Percentiles rank a stretch among this genome's conserved stretches.
Conservation (phyloP, 2,113 vertebrate species). For the Erpornis zantholeuca region DNA sequence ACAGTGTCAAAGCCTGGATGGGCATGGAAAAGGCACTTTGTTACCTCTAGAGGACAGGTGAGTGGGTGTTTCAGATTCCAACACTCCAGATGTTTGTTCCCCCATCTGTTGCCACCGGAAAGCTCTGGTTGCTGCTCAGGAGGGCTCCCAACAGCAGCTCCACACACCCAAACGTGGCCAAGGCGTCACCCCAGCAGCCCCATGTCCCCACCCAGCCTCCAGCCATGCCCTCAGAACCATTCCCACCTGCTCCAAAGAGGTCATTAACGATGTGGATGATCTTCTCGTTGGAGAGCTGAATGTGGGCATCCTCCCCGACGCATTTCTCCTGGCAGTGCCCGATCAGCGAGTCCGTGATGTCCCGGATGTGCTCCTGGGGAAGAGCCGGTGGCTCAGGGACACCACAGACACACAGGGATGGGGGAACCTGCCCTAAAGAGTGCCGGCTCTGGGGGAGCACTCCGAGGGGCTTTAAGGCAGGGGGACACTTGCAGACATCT, state of each 20-base stretch:
- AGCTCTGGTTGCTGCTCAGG: not conserved
- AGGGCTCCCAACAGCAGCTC: not conserved
- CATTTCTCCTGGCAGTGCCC: conserved; percentile 84
- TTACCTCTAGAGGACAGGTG: not conserved
- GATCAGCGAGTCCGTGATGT: conserved; percentile 93
- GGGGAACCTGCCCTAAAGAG: not conserved
- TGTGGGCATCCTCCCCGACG: conserved; percentile 72
- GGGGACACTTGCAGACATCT: not conserved
- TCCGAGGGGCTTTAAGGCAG: not conserved
- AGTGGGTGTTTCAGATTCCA: not conserved
- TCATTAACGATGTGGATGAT: conserved; percentile 82
- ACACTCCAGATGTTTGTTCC: fast-evolving
- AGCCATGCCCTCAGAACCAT: too few relatives aligned
- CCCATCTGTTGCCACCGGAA: not conserved
- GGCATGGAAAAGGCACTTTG: not conserved
- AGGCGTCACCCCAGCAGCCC: fast-evolving
- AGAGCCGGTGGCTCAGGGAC: not conserved
- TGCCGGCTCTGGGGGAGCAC: fast-evolving
- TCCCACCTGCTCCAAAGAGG: conserved; percentile 93
- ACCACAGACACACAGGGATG: not conserved
- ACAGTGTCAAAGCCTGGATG: conserved; percentile 90
- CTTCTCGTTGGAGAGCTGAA: conserved; percentile 78
- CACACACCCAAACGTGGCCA: not conserved
- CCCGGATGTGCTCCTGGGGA: conserved; percentile 83
- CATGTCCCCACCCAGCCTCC: too few relatives aligned